A percentile compares a stretch with the other conserved stretches of the same genome.
phyloP scores from a whole-genome alignment of 2,888 invertebrate species.

The Mamestra brassicae region DNA sequence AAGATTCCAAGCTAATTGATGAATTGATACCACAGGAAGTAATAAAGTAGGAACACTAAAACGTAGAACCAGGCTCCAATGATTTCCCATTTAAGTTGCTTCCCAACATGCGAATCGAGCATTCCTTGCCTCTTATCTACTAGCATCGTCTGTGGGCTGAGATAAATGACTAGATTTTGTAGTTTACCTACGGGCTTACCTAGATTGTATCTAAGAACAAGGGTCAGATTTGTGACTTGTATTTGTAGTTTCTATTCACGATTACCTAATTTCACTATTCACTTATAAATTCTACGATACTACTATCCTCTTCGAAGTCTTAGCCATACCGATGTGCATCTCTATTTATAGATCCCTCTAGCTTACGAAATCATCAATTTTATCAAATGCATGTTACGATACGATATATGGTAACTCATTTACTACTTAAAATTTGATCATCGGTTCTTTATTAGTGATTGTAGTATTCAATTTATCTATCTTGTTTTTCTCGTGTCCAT shows the following conservation, averaged over 20 bases:
- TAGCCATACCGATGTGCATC: not conserved
- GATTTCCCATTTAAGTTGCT: conserved; percentile 60
- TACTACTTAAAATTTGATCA: not conserved
- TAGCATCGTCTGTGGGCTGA: conserved; percentile 18
- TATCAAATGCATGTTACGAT: conserved; percentile 11
- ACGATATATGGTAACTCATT: not conserved
- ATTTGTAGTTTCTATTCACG: conserved; percentile 1
- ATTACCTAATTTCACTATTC: conserved; percentile 12
- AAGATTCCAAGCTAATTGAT: conserved; percentile 67
- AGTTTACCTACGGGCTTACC: conserved; percentile 24
- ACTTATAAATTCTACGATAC: not conserved
- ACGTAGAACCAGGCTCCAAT: conserved; percentile 39
- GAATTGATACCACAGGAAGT: conserved; percentile 67
- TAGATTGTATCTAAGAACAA: conserved; percentile 19
- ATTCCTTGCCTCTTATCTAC: conserved; percentile 29
- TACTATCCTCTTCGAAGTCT: not conserved
- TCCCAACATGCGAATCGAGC: conserved; percentile 24
- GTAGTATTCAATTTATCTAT: not conserved
- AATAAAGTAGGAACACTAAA: conserved; percentile 50
- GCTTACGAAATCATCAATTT: conserved; percentile 9
- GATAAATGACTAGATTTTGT: conserved; percentile 34
- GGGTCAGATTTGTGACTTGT: conserved; percentile 26
- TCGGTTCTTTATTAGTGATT: not conserved
- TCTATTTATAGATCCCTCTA: not conserved
- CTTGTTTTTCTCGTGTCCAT: not conserved